Percentiles rank a stretch among this genome's conserved stretches.
phyloP scores from a whole-genome alignment of 2,113 vertebrate species.

The Melospiza melodia region DNA sequence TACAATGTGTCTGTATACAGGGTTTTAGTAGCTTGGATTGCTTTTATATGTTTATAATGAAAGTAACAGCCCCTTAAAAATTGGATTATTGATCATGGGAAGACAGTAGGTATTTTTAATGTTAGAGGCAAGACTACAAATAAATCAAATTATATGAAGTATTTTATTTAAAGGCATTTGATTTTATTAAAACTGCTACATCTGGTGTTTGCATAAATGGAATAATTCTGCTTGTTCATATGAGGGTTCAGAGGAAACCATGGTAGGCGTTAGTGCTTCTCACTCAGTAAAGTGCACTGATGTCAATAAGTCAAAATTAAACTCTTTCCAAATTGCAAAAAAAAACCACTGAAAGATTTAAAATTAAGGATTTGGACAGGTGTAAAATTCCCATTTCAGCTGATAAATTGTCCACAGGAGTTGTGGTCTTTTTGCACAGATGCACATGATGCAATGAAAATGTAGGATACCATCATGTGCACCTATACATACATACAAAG shows the following conservation, averaged over 20 bases:
- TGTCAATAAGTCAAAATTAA: neutral
- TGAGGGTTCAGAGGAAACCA: neutral
- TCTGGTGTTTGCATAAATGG: neutral
- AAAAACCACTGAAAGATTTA: neutral
- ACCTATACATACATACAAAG: rapidly evolving
- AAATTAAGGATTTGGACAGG: neutral
- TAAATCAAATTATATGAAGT: neutral
- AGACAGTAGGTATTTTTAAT: slow-evolving; percentile 11
- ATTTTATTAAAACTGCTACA: neutral
- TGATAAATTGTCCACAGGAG: neutral
- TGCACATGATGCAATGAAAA: neutral
- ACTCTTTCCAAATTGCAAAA: neutral
- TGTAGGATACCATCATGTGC: neutral
- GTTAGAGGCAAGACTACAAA: neutral
- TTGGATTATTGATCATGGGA: neutral
- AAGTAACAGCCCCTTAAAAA: slow-evolving; percentile 28
- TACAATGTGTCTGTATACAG: neutral
- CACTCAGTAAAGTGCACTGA: neutral
- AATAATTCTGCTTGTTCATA: neutral
- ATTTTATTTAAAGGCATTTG: slow-evolving; percentile 3
- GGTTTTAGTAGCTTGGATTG: slow-evolving; percentile 11
- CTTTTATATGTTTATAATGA: slow-evolving; percentile 7
- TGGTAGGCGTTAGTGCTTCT: neutral
- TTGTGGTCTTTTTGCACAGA: neutral
- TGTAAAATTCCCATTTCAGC: neutral